phyloP scores from a whole-genome alignment of 2,888 invertebrate genomes.

The Microplitis deprimator region DNA sequence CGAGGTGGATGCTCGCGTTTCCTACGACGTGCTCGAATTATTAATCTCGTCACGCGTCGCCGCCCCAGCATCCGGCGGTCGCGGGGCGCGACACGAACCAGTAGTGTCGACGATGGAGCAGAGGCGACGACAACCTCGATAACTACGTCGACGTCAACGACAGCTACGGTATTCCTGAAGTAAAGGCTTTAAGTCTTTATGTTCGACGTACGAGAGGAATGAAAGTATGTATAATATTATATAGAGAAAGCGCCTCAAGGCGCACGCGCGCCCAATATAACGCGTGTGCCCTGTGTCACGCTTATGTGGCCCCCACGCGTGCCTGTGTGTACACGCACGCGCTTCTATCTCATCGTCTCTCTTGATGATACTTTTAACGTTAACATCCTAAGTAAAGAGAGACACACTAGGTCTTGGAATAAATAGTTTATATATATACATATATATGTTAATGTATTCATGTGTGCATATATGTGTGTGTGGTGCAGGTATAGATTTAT shows the following conservation, averaged over 20 bases:
- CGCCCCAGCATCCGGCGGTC: constrained; percentile 55
- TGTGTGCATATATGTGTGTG: not conserved
- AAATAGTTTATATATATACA: not conserved
- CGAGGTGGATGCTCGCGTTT: constrained; percentile 45
- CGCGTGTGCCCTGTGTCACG: constrained; percentile 52
- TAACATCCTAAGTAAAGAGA: not conserved
- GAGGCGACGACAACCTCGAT: not conserved
- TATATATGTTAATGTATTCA: not conserved
- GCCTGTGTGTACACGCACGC: constrained; percentile 50
- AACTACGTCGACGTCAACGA: not conserved
- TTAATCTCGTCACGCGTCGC: constrained; percentile 62
- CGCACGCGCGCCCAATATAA: constrained; percentile 49
- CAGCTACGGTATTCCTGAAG: constrained; percentile 38
- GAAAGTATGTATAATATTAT: not conserved
- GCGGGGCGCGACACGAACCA: constrained; percentile 14
- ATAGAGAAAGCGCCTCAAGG: constrained; percentile 24
- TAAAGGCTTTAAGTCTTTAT: not conserved
- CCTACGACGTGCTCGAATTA: constrained; percentile 56
- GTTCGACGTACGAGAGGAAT: not conserved
- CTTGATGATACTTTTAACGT: constrained; percentile 11
- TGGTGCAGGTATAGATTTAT: not conserved
- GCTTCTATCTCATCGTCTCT: constrained; percentile 19
- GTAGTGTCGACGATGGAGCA: constrained; percentile 23
- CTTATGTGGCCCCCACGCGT: constrained; percentile 42
- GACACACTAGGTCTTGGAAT: not conserved